phyloP scores from a whole-genome alignment of 2,797 vertebrate genomes.

The Hypotaenidia philippensis region DNA sequence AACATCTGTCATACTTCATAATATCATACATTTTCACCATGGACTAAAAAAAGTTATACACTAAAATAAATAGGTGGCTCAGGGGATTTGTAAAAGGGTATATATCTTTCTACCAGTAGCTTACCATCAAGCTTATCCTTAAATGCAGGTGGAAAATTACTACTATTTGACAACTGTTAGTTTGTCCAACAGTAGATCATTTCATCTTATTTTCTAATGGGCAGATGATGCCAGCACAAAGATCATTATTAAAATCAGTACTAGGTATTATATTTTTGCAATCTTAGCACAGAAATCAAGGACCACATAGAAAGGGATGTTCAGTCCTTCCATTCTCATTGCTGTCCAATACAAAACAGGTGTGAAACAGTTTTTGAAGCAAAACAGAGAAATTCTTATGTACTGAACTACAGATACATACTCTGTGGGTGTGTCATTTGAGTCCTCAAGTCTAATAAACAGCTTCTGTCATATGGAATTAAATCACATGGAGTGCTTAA shows the following conservation, averaged over 20 bases:
- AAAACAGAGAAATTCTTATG: background rate
- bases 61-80: background rate
- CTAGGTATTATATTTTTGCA: background rate
- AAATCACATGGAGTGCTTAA: background rate
- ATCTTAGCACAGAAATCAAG: background rate
- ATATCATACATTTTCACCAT: fast-evolving
- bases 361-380: background rate
- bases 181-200: background rate
- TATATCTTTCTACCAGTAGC: background rate
- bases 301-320: background rate
- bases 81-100: background rate
- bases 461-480: background rate
- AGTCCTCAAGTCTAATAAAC: background rate
- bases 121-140: background rate
- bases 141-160: background rate
- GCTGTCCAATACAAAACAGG: background rate
- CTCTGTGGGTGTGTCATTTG: background rate
- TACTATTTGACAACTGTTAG: background rate
- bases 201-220: background rate
- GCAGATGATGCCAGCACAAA: background rate
- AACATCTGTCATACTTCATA: background rate
- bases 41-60: background rate
- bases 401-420: background rate
- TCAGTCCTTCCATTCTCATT: background rate
- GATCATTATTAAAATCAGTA: background rate